Conservation (phyloP, 2,113 vertebrate genomes). For the Solea solea region DNA sequence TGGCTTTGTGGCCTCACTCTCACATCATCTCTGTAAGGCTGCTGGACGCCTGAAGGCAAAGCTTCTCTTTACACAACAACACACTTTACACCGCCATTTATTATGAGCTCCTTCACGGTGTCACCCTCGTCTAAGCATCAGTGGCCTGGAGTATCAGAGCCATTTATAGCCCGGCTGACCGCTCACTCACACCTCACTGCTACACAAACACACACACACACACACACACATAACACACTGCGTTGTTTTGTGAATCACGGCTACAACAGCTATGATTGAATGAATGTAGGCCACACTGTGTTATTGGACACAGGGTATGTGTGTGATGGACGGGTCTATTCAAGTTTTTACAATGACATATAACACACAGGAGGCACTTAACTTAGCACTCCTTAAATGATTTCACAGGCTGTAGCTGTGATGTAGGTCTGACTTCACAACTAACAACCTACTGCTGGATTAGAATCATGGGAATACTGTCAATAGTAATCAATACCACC, state of each 20-base stretch:
- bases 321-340: slow-evolving; percentile 42
- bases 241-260: slow-evolving; percentile 13
- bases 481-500: slow-evolving; percentile 5
- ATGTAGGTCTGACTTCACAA: slow-evolving; percentile 15
- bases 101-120: slow-evolving; percentile 26
- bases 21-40: not conserved
- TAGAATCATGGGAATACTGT: slow-evolving; percentile 28
- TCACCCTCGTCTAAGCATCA: slow-evolving; percentile 17
- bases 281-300: slow-evolving; percentile 32
- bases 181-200: slow-evolving; percentile 42
- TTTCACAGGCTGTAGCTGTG: not conserved
- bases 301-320: slow-evolving; percentile 40
- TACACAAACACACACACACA: slow-evolving; percentile 32
- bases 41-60: slow-evolving; percentile 43
- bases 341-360: slow-evolving; percentile 22
- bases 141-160: slow-evolving; percentile 13
- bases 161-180: slow-evolving; percentile 47
- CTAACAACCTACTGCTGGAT: slow-evolving; percentile 33
- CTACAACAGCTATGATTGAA: slow-evolving; percentile 21
- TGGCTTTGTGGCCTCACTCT: not conserved
- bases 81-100: slow-evolving; percentile 34
- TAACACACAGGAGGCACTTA: slow-evolving; percentile 5
- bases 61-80: slow-evolving; percentile 25
- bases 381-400: not conserved
- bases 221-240: slow-evolving; percentile 21